Conservation (phyloP, 2,888 invertebrate genomes). For the Scaptomyza tumidula region DNA sequence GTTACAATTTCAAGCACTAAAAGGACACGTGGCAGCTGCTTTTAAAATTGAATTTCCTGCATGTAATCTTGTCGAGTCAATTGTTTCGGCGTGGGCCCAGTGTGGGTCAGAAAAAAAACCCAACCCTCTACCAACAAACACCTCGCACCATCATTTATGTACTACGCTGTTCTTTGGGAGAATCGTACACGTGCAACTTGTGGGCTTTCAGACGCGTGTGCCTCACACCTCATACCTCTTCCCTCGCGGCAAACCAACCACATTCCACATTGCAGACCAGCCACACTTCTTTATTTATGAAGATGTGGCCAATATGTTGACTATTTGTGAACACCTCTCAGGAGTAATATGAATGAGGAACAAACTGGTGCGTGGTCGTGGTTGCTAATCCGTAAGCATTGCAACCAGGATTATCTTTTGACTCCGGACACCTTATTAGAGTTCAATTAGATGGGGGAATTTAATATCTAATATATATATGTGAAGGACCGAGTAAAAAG, state of each 20-base stretch:
- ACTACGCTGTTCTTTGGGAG: constrained; percentile 17
- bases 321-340: constrained; percentile 61
- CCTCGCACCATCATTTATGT: background rate
- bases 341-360: constrained; percentile 1
- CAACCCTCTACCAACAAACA: constrained; percentile 6
- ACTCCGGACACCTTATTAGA: constrained; percentile 14
- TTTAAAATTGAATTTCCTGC: constrained; percentile 84
- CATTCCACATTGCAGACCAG: constrained; percentile 12
- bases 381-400: constrained; percentile 28
- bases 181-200: constrained; percentile 53
- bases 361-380: constrained; percentile 12
- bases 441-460: background rate
- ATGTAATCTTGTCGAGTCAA: constrained; percentile 82
- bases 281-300: constrained; percentile 72
- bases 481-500: too few relatives aligned
- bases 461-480: background rate
- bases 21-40: constrained; percentile 84
- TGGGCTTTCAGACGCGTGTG: constrained; percentile 44
- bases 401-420: constrained; percentile 27
- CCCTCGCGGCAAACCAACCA: too few relatives aligned
- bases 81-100: constrained; percentile 67
- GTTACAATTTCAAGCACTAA: constrained; percentile 83
- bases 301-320: constrained; percentile 77
- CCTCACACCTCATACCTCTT: background rate
- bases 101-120: background rate